These are phyloP conservation scores for Heliconius eleuchia DNA, from an alignment of 1,140 invertebrate genomes.

Conservation along the genomic window DNA sequence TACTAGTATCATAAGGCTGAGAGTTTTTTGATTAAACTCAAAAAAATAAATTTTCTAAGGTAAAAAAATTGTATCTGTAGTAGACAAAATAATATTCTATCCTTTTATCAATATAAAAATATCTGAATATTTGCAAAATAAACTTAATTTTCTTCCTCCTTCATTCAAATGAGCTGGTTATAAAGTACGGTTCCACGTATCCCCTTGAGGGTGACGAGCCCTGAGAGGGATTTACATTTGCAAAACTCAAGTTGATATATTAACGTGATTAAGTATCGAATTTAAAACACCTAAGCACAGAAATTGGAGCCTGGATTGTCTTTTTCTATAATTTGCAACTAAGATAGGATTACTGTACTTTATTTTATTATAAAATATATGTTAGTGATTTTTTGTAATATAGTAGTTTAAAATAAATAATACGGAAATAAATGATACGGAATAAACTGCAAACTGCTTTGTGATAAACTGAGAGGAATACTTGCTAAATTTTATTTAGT, in stretches of 20 bases:
- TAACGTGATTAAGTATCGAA: slow-evolving; percentile 6
- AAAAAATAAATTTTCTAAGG: no score
- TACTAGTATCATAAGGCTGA: no score
- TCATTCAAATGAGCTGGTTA: slow-evolving; percentile 3
- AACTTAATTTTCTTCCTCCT: neutral
- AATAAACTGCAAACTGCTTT: no score
- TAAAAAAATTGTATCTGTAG: neutral
- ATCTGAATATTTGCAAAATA: neutral
- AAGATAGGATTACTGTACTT: no score
- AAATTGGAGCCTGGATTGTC: neutral
- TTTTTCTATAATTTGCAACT: neutral
- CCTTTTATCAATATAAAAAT: neutral
- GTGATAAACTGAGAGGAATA: no score
- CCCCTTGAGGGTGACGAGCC: neutral
- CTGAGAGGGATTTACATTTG: neutral
- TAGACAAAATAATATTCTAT: neutral
- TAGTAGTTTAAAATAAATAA: no score
- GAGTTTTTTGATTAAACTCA: no score
- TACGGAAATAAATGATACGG: no score
- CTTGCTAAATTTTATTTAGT: no score
- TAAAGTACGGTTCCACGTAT: slow-evolving; percentile 10
- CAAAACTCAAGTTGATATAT: slow-evolving; percentile 10
- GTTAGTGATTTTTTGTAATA: no score
- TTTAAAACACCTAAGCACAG: neutral
- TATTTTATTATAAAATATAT: no score